Conservation (phyloP, 2,888 invertebrate species). For the Meiosimyza decipiens region DNA sequence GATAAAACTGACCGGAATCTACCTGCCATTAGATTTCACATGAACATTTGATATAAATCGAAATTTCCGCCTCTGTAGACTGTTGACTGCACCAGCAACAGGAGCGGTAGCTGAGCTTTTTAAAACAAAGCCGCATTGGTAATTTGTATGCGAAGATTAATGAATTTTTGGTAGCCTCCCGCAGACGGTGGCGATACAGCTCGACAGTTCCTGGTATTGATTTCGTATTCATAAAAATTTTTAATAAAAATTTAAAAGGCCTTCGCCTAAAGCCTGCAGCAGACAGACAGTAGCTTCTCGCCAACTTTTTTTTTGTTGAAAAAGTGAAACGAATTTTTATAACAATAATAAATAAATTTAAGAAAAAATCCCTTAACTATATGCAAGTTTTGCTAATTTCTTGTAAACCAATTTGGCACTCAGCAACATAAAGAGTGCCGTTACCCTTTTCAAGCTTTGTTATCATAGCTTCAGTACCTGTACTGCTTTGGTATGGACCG, state of each 20-base stretch:
- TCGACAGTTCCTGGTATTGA: conserved; percentile 43
- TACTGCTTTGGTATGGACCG: too few species aligned
- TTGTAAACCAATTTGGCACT: too few species aligned
- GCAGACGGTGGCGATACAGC: conserved; percentile 7
- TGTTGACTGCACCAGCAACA: not conserved
- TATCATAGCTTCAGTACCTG: too few species aligned
- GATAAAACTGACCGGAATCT: not conserved
- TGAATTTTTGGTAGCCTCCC: conserved; percentile 26
- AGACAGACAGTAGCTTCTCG: not conserved
- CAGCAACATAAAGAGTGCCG: too few species aligned
- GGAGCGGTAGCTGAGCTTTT: too few species aligned
- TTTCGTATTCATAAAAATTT: conserved; percentile 34
- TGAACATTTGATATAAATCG: conserved; percentile 5
- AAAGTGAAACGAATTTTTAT: too few species aligned
- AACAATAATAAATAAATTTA: too few species aligned
- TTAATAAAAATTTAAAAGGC: conserved; percentile 12
- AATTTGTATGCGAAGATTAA: conserved; percentile 33
- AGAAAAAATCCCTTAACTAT: too few species aligned
- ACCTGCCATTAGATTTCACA: not conserved
- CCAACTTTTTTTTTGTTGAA: too few species aligned
- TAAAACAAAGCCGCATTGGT: conserved; percentile 18
- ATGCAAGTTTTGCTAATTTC: too few species aligned
- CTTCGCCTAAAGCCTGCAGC: not conserved
- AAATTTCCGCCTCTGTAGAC: conserved; percentile 19
- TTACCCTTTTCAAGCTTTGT: too few species aligned